Evolutionary conservation across 2,113 vertebrate species (phyloP).

Genomic region (Hypocryptadius cinnamomeus): DNA sequence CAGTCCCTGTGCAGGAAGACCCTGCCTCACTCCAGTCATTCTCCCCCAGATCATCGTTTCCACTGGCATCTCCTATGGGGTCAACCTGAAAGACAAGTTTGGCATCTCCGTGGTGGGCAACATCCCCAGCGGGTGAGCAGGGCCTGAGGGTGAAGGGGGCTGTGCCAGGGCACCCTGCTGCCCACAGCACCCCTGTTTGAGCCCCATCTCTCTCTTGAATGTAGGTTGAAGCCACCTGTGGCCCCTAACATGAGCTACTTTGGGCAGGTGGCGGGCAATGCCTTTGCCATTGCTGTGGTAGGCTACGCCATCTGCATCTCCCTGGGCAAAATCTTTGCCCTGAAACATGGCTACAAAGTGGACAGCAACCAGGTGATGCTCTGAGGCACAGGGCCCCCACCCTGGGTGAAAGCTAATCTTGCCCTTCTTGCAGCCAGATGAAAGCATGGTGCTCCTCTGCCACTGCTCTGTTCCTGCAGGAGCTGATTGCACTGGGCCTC

Average conservation of each 20-base stretch:
- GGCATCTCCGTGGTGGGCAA: constrained; percentile 78
- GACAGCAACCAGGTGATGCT: constrained; percentile 91
- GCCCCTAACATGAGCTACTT: constrained; percentile 69
- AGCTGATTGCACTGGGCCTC: constrained; percentile 87
- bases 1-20: not conserved
- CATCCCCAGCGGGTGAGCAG: constrained; percentile 85
- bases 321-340: constrained; percentile 89
- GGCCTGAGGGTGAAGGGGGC: fast-evolving
- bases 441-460: not conserved
- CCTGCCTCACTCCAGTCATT: not conserved
- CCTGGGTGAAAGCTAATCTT: not conserved
- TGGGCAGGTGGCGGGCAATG: constrained; percentile 77
- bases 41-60: constrained; percentile 78
- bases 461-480: constrained; percentile 61
- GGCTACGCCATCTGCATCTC: constrained; percentile 93
- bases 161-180: fast-evolving
- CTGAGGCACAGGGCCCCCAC: fast-evolving
- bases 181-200: not conserved
- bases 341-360: constrained; percentile 92
- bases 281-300: constrained; percentile 88
- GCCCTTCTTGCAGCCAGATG: not conserved
- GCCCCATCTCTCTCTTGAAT: not conserved
- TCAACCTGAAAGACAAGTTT: constrained; percentile 61
- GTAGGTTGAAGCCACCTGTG: constrained; percentile 78
- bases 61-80: constrained; percentile 78